Percentiles rank a stretch among this genome's conserved stretches.
phyloP scores from a whole-genome alignment of 2,888 invertebrate species.

The Bugula neritina region DNA sequence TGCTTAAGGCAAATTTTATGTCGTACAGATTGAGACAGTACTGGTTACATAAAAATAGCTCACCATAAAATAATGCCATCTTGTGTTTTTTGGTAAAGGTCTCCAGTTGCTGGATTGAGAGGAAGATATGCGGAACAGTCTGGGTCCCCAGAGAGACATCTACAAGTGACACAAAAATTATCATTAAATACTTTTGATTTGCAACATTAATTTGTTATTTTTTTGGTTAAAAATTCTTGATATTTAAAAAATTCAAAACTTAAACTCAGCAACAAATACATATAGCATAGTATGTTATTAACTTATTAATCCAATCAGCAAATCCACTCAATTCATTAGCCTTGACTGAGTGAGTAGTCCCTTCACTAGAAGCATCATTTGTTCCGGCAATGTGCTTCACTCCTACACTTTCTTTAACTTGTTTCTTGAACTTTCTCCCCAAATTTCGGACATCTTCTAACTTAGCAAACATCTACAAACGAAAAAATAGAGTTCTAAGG shows the following conservation, averaged over 20 bases:
- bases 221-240: too few relatives aligned
- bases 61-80: conserved; percentile 93
- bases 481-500: conserved; percentile 29
- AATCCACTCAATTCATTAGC: conserved; percentile 84
- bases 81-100: conserved; percentile 84
- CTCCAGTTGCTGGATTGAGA: conserved; percentile 82
- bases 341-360: conserved; percentile 71
- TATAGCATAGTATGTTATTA: conserved; percentile 28
- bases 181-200: too few relatives aligned
- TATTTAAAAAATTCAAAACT: too few relatives aligned
- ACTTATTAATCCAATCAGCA: conserved; percentile 91
- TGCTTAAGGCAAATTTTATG: too few relatives aligned
- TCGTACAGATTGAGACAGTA: too few relatives aligned
- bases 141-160: conserved; percentile 69
- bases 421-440: conserved; percentile 84
- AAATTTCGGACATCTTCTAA: conserved; percentile 79
- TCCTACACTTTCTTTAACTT: conserved; percentile 83
- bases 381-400: conserved; percentile 86
- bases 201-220: too few relatives aligned
- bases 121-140: conserved; percentile 81
- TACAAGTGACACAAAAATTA: too few relatives aligned
- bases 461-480: conserved; percentile 67
- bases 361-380: conserved; percentile 84
- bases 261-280: too few relatives aligned
- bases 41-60: too few relatives aligned